A percentile compares a stretch with the other conserved stretches of the same genome.
These are phyloP conservation scores for Cistogaster globosa DNA, from an alignment of 2,888 invertebrate genomes.

Conservation along the genomic window DNA sequence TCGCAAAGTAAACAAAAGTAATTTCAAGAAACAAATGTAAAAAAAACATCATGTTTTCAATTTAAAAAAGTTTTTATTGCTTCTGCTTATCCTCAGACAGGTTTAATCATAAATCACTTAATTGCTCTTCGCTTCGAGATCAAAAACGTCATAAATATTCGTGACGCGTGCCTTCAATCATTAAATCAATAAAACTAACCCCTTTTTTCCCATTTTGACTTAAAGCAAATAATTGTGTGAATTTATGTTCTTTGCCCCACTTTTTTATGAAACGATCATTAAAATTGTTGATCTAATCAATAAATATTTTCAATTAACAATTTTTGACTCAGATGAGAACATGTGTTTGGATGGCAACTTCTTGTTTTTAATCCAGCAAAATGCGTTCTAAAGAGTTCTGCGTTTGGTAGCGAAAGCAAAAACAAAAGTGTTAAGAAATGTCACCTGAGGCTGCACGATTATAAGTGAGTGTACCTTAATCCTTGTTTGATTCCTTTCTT, in stretches of 20 bases:
- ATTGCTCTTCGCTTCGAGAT: constrained; percentile 29
- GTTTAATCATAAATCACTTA: constrained; percentile 19
- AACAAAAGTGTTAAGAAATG: constrained; percentile 73
- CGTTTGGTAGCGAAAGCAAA: constrained; percentile 9
- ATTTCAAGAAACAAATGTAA: neutral
- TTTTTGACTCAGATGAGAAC: constrained; percentile 53
- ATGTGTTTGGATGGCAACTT: constrained; percentile 30
- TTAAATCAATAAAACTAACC: constrained; percentile 61
- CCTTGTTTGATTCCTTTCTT: constrained; percentile 38
- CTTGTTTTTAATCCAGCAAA: constrained; percentile 5
- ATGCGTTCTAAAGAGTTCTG: neutral
- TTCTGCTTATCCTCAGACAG: neutral
- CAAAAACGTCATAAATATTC: constrained; percentile 60
- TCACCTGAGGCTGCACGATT: constrained; percentile 72
- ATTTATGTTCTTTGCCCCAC: constrained; percentile 53
- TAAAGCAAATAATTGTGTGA: constrained; percentile 59
- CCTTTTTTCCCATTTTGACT: neutral
- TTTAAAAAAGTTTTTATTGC: neutral
- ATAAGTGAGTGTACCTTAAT: constrained; percentile 25
- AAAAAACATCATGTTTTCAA: neutral
- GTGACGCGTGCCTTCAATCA: constrained; percentile 66
- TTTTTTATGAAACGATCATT: constrained; percentile 72
- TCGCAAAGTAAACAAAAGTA: too few species aligned
- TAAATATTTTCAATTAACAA: constrained; percentile 75
- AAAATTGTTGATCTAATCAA: constrained; percentile 75